These are phyloP conservation scores for Agonopterix alstromeriana DNA, from an alignment of 2,888 invertebrate species.

Conservation along the genomic window DNA sequence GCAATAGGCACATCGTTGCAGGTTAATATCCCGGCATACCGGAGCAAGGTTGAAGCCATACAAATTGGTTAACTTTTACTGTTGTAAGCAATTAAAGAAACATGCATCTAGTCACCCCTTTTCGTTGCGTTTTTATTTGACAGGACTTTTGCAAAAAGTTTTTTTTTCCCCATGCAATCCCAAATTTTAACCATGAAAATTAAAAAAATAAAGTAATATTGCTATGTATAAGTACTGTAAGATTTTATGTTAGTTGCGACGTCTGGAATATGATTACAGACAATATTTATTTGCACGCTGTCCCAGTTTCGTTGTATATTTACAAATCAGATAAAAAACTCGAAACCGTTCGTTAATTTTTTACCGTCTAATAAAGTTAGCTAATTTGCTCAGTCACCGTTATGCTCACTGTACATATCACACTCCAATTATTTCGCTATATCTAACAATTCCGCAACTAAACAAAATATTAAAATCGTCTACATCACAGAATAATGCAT, in stretches of 20 bases:
- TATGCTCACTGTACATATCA: constrained; percentile 18
- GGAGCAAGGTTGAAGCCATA: constrained; percentile 25
- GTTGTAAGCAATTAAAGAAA: constrained; percentile 32
- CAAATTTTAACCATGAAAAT: too few species aligned
- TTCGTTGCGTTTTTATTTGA: too few species aligned
- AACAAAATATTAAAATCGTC: constrained; percentile 11
- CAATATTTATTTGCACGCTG: neutral
- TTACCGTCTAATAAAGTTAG: constrained; percentile 13
- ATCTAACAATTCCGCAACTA: constrained; percentile 25
- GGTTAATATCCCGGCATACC: constrained; percentile 24
- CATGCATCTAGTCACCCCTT: neutral
- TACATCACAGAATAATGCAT: constrained; percentile 21
- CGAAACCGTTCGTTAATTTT: constrained; percentile 15
- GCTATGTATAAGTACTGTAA: too few species aligned
- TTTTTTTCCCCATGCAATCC: too few species aligned
- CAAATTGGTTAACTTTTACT: constrained; percentile 31
- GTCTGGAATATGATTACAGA: neutral
- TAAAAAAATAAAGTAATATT: too few species aligned
- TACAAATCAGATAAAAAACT: constrained; percentile 1
- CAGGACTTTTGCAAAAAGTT: too few species aligned
- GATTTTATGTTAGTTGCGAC: neutral
- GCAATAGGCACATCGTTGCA: constrained; percentile 6
- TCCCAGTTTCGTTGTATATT: neutral
- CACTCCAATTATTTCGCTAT: constrained; percentile 15
- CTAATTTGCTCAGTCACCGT: constrained; percentile 28